Evolutionary conservation across 2,113 vertebrate species (phyloP).

Genomic region (Oncorhynchus kisutch): DNA sequence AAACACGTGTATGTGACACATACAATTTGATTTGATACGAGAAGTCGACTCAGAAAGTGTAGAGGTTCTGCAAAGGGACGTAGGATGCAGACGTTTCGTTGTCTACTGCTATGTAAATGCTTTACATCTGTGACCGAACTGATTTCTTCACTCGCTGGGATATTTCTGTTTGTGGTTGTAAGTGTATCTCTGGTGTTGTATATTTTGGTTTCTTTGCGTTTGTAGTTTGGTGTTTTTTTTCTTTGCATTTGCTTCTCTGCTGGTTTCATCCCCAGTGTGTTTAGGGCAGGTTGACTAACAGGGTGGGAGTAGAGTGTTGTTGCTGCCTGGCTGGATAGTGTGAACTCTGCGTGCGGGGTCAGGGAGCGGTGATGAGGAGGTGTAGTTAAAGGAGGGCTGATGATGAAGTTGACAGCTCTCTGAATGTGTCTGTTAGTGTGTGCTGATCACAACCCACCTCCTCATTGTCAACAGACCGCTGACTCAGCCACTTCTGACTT

Average conservation of each 20-base stretch:
- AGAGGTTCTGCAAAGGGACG: no score
- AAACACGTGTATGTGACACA: no score
- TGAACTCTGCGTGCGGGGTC: conserved; percentile 43
- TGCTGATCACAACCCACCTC: conserved; percentile 39
- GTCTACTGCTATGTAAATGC: not conserved
- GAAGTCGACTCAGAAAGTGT: no score
- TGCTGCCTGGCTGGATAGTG: conserved; percentile 15
- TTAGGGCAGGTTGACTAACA: not conserved
- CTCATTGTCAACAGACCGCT: conserved; percentile 49
- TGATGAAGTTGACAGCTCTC: conserved; percentile 58
- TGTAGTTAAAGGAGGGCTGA: conserved; percentile 46
- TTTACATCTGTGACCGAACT: not conserved
- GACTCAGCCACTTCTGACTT: conserved; percentile 16
- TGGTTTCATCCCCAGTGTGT: not conserved
- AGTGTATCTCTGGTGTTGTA: not conserved
- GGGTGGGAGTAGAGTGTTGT: conserved; percentile 15
- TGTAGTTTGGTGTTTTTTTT: not conserved
- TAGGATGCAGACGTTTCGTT: not conserved
- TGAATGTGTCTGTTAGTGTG: conserved; percentile 56
- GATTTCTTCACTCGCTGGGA: no score
- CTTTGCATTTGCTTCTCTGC: not conserved
- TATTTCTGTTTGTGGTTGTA: not conserved
- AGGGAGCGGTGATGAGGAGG: not conserved
- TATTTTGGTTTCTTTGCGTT: no score
- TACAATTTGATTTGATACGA: no score